Evolutionary conservation across 2,888 invertebrate species (phyloP).

Genomic region (Noctua pronuba): DNA sequence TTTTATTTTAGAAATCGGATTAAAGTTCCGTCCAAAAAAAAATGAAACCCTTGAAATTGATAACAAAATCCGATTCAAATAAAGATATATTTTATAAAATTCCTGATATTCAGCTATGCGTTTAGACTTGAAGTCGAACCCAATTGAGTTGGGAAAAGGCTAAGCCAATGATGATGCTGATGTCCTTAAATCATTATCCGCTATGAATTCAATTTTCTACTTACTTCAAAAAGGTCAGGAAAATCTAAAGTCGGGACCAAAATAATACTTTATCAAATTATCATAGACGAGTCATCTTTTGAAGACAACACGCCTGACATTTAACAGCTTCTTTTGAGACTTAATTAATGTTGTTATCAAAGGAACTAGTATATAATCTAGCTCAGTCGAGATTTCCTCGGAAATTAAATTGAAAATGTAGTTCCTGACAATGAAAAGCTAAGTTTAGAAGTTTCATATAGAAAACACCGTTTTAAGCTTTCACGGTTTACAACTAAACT

Average conservation of each 20-base stretch:
- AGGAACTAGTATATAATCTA: constrained; percentile 15
- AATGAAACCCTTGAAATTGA: no score
- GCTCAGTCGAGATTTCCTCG: constrained; percentile 2
- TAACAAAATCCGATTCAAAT: no score
- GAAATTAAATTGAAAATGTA: constrained; percentile 8
- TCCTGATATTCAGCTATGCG: background rate
- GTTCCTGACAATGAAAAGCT: background rate
- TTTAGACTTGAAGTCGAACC: background rate
- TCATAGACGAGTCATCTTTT: background rate
- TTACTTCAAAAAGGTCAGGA: background rate
- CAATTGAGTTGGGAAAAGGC: no score
- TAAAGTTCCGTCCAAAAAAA: no score
- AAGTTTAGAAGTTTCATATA: constrained; percentile 1
- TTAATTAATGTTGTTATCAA: constrained; percentile 18
- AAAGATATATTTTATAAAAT: no score
- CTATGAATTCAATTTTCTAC: background rate
- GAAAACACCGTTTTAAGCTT: no score
- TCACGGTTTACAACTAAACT: no score
- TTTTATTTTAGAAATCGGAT: no score
- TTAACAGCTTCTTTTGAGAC: constrained; percentile 7
- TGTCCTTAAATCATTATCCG: no score
- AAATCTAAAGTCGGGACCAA: background rate
- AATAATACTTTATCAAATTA: background rate
- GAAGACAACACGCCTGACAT: background rate
- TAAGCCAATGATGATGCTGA: no score